phyloP scores from a whole-genome alignment of 2,113 vertebrate species.

The Ophthalmotilapia sp. region DNA sequence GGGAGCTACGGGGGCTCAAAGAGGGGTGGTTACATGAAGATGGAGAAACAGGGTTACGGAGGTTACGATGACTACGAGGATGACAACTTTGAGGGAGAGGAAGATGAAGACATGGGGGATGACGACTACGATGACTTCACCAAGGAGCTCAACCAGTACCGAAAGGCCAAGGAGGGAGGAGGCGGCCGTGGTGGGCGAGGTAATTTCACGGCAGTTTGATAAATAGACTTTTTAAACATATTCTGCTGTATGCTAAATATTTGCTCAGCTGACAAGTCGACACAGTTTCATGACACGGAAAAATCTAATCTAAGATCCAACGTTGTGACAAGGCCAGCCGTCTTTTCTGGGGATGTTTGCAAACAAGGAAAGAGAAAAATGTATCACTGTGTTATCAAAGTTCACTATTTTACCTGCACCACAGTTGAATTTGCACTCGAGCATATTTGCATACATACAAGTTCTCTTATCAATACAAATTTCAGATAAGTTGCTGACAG shows the following conservation, averaged over 20 bases:
- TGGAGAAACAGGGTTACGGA: conserved; percentile 83
- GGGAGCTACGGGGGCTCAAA: conserved; percentile 78
- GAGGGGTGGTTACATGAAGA: conserved; percentile 83
- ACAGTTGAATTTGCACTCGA: neutral
- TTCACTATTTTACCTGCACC: neutral
- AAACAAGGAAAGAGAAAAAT: neutral
- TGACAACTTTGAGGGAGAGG: conserved; percentile 83
- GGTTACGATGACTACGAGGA: conserved; percentile 85
- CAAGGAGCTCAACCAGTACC: conserved; percentile 90
- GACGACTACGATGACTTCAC: conserved; percentile 89
- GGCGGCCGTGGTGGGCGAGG: conserved; percentile 59
- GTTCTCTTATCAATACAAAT: neutral
- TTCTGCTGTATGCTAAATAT: neutral
- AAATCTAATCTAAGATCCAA: neutral
- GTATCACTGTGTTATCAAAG: neutral
- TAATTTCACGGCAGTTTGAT: neutral
- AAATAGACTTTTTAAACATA: neutral
- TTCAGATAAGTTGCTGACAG: neutral
- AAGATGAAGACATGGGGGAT: conserved; percentile 82
- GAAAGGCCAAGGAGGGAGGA: conserved; percentile 84
- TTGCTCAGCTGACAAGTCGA: neutral
- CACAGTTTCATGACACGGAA: neutral
- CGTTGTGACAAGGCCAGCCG: neutral
- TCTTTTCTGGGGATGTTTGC: neutral
- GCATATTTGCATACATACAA: neutral